These are phyloP conservation scores for Spodoptera picta DNA, from an alignment of 2,888 invertebrate genomes.

Conservation along the genomic window DNA sequence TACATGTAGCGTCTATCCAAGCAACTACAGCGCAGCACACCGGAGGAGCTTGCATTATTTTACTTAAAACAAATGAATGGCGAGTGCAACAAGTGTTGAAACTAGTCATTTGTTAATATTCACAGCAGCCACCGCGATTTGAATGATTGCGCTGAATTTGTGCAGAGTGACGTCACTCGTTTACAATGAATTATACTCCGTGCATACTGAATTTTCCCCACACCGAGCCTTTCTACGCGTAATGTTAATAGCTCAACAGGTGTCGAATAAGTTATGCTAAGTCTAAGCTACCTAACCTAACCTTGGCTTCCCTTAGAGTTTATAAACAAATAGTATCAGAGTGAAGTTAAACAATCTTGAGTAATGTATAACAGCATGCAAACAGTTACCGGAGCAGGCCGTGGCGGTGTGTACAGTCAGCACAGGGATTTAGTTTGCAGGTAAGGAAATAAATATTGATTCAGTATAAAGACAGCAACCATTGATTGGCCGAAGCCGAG, in stretches of 20 bases:
- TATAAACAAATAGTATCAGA: no score
- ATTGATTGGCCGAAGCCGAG: no score
- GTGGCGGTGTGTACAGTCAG: no score
- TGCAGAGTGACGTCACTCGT: slow-evolving; percentile 12
- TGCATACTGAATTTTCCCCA: slow-evolving; percentile 9
- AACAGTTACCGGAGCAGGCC: no score
- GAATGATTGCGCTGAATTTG: slow-evolving; percentile 24
- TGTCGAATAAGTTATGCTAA: slow-evolving; percentile 13
- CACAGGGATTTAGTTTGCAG: no score
- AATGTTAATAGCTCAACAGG: slow-evolving; percentile 7
- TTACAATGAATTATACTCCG: slow-evolving; percentile 9
- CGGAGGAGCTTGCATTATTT: slow-evolving; percentile 1
- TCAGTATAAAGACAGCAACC: no score
- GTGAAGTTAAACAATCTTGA: no score
- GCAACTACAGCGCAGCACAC: slow-evolving; percentile 8
- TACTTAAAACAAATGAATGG: no score
- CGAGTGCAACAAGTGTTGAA: neutral
- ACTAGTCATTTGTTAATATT: slow-evolving; percentile 16
- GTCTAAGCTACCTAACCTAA: neutral
- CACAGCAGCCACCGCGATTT: slow-evolving; percentile 16
- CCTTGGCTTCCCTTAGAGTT: neutral
- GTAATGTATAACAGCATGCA: no score
- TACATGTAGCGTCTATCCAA: neutral
- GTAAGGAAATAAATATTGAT: no score
- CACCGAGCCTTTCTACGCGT: neutral